phyloP scores from a whole-genome alignment of 2,113 vertebrate genomes.

The Vimba vimba region DNA sequence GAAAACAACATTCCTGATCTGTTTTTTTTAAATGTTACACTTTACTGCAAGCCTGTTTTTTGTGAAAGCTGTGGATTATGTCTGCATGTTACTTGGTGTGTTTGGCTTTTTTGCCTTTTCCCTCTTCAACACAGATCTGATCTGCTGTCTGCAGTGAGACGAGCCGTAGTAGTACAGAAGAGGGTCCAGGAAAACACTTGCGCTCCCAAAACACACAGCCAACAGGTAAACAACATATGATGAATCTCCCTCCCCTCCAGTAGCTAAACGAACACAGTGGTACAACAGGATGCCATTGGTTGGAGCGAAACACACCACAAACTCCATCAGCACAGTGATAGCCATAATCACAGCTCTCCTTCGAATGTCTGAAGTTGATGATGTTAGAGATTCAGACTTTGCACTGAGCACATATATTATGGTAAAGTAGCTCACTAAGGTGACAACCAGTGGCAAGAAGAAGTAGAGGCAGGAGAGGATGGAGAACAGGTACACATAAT shows the following conservation, averaged over 20 bases:
- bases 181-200: constrained; percentile 80
- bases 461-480: constrained; percentile 86
- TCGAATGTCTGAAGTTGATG: constrained; percentile 70
- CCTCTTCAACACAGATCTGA: constrained; percentile 59
- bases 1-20: too few species aligned
- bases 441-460: constrained; percentile 84
- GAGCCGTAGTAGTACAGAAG: constrained; percentile 87
- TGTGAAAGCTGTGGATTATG: too few species aligned
- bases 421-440: constrained; percentile 68
- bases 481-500: constrained; percentile 84
- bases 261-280: constrained; percentile 80
- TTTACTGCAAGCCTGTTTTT: too few species aligned
- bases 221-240: constrained; percentile 87
- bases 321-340: constrained; percentile 82
- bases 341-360: constrained; percentile 84
- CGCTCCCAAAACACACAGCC: constrained; percentile 83
- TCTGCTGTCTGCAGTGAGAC: constrained; percentile 86
- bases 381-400: neutral
- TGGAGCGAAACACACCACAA: constrained; percentile 89
- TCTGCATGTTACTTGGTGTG: too few species aligned
- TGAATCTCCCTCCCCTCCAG: constrained; percentile 62
- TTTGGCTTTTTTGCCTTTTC: too few species aligned
- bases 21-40: too few species aligned
- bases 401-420: constrained; percentile 72
- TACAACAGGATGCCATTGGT: constrained; percentile 86